Evolutionary conservation across 2,797 vertebrate species (phyloP), one percentile per base, ranked within the genome.

Genomic region (Falco berigora): DNA sequence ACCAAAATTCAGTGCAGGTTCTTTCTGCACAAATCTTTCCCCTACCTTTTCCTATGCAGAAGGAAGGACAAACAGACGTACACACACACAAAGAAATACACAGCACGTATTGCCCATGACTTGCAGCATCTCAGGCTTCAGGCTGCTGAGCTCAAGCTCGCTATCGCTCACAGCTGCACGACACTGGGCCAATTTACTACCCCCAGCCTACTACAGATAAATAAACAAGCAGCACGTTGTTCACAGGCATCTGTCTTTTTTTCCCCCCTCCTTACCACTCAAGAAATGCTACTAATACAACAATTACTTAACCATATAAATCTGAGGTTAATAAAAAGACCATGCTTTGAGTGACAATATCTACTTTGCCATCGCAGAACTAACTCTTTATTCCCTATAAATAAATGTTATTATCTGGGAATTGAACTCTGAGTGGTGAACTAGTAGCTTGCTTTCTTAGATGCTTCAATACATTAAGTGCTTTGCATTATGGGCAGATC

Each of bases 401-500:
- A 95, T 95, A 96, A 97, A 92, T 89, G 92, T 84, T 92, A 95
- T 95, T 97, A 95, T 94, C 94, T 0, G 1, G 84, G 95, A 96
- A 97, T 92, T 95, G 91, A 96, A 94, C 91, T 83, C 86, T 95
- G 69, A 96, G 87, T 81, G 90, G 68, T 27, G 84, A 94, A 96
- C 76, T 75, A 86, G 84, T 46, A 93, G 92, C 75, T 90, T 62
- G 6, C 78, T 90, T 95, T 92, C 93, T 92, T 69, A 83, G 94
- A 86, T 4, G 4, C 69, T 94, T 96, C 90, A 95, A 68, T 92
- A 96, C 87, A 83, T 86, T 90, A 95, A 96, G 90, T 96, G 93
- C 69, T 97, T 88, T 93, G 85, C 92, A 91, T 94, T 94, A 95
- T 36, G 90, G 92, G 76, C 93, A 94, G 88, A 97, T 96, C 94